phyloP scores from a whole-genome alignment of 1,140 invertebrate genomes.

The Cepaea nemoralis region DNA sequence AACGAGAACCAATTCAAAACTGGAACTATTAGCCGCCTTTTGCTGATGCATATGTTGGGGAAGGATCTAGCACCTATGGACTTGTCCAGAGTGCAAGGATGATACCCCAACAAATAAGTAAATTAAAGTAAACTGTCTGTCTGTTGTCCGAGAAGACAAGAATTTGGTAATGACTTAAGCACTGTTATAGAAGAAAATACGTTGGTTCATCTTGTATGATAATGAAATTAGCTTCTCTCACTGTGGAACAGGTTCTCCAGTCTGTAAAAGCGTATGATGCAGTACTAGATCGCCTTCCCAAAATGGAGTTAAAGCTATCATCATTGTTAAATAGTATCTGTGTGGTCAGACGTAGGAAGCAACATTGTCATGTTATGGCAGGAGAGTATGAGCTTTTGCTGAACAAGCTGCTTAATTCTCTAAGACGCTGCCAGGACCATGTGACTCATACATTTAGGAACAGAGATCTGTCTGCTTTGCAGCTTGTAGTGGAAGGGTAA shows the following conservation, averaged over 20 bases:
- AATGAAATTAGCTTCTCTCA: not conserved
- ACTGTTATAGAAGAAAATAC: too few relatives aligned
- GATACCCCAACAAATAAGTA: too few relatives aligned
- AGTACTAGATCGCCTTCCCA: constrained; percentile 55
- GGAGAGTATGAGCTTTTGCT: constrained; percentile 64
- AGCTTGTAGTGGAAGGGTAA: constrained; percentile 65
- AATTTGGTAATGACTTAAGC: too few relatives aligned
- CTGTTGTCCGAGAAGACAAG: too few relatives aligned
- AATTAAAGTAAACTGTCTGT: too few relatives aligned
- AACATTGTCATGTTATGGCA: constrained; percentile 58
- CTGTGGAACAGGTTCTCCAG: constrained; percentile 47
- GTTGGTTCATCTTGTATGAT: too few relatives aligned
- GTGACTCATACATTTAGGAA: constrained; percentile 44
- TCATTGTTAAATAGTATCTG: constrained; percentile 54
- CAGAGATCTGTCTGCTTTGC: constrained; percentile 58
- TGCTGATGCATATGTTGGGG: too few relatives aligned
- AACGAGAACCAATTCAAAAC: too few relatives aligned
- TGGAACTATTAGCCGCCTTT: too few relatives aligned
- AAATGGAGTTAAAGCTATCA: constrained; percentile 59
- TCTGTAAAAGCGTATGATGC: constrained; percentile 54
- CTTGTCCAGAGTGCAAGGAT: too few relatives aligned
- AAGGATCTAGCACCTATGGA: too few relatives aligned
- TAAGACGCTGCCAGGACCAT: constrained; percentile 56
- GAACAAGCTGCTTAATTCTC: constrained; percentile 62
- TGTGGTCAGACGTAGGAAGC: constrained; percentile 52